Conservation (phyloP, 2,888 invertebrate genomes). For the Dryococelus australis region DNA sequence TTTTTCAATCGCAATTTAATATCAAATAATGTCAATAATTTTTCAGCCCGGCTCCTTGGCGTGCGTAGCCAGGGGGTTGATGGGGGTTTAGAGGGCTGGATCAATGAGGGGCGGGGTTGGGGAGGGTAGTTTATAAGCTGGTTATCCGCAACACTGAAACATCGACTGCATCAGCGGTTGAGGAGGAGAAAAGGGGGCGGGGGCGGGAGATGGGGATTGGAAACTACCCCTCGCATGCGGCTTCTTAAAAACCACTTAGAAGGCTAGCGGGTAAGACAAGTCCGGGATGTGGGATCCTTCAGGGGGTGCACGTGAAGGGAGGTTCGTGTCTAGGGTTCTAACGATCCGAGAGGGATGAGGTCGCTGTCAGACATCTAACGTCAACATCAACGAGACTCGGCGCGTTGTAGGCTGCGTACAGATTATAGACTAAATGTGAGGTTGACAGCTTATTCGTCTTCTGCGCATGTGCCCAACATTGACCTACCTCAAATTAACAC, state of each 20-base stretch:
- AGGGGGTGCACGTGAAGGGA: too few species aligned
- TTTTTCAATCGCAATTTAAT: constrained; percentile 54
- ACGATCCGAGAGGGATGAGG: too few species aligned
- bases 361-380: too few species aligned
- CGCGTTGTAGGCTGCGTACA: too few species aligned
- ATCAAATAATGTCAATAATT: constrained; percentile 52
- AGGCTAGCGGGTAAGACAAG: constrained; percentile 27
- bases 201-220: background rate
- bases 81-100: background rate
- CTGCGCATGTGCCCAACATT: too few species aligned
- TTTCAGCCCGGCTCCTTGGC: constrained; percentile 38
- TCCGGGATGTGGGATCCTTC: background rate
- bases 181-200: background rate
- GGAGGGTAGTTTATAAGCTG: constrained; percentile 36
- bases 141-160: constrained; percentile 42
- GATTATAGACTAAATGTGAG: too few species aligned
- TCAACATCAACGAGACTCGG: too few species aligned
- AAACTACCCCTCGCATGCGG: constrained; percentile 1
- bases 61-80: constrained; percentile 28
- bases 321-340: too few species aligned
- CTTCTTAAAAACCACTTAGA: constrained; percentile 45
- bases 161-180: constrained; percentile 8
- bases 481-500: too few species aligned
- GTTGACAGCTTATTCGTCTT: too few species aligned
- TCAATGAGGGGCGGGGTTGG: background rate